A percentile compares a stretch with the other conserved stretches of the same genome.
Evolutionary conservation across 2,797 vertebrate genomes (phyloP).

Genomic region (Anguilla marmorata): DNA sequence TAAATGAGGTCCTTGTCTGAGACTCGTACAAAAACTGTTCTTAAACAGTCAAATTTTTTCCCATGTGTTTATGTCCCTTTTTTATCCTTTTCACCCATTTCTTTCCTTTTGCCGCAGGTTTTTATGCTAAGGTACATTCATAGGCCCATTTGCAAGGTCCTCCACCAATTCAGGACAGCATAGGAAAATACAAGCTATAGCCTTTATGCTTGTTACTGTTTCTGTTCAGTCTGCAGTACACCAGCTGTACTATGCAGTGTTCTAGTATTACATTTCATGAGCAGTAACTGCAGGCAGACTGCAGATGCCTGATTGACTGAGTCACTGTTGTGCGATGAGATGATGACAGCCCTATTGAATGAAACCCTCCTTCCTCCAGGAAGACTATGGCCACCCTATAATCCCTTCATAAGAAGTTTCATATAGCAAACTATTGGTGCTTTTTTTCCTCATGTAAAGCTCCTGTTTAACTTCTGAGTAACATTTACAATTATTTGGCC

Average conservation of each 20-base stretch:
- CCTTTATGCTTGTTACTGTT: not conserved
- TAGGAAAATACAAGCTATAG: not conserved
- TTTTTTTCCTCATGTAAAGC: not conserved
- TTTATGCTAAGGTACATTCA: too few species aligned
- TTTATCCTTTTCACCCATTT: not conserved
- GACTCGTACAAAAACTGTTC: not conserved
- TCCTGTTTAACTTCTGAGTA: not conserved
- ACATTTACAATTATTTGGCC: not conserved
- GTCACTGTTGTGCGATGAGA: not conserved
- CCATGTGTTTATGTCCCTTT: not conserved
- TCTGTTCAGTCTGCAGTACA: not conserved
- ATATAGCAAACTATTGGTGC: not conserved
- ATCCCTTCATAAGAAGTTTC: too few species aligned
- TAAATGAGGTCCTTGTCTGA: constrained; percentile 51
- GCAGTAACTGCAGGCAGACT: not conserved
- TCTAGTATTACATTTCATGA: not conserved
- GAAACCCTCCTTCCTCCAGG: not conserved
- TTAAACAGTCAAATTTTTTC: not conserved
- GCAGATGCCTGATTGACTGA: not conserved
- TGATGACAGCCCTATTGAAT: not conserved
- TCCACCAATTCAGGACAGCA: not conserved
- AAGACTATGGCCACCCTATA: not conserved
- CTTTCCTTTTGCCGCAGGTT: not conserved
- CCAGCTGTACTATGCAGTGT: not conserved
- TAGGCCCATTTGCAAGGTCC: not conserved